phyloP scores from a whole-genome alignment of 2,113 vertebrate species.

The Oreocharis arfaki region DNA sequence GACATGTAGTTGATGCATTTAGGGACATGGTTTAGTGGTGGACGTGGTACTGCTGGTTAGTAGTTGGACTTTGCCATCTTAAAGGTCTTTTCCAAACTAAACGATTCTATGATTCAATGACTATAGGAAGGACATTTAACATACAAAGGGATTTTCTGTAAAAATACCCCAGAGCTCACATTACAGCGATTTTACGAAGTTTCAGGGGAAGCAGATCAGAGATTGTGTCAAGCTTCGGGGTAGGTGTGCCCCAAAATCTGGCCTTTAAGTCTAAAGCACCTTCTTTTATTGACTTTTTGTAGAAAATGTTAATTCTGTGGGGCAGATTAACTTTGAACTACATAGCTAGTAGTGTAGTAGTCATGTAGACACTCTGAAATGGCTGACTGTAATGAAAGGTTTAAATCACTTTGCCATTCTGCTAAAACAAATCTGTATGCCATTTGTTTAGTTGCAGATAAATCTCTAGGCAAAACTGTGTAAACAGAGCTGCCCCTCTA shows the following conservation, averaged over 20 bases:
- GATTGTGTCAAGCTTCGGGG: neutral
- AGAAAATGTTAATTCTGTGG: neutral
- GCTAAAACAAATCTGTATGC: neutral
- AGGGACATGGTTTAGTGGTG: neutral
- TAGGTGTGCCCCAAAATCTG: neutral
- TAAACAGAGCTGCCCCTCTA: neutral
- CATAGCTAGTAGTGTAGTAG: neutral
- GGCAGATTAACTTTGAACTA: neutral
- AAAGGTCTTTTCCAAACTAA: neutral
- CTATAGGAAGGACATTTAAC: neutral
- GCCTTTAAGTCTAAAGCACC: neutral
- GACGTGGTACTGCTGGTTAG: neutral
- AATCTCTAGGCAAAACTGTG: neutral
- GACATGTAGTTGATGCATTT: neutral
- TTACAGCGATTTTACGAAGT: neutral
- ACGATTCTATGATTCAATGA: neutral
- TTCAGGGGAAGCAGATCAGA: neutral
- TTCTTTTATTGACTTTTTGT: neutral
- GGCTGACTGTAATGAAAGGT: neutral
- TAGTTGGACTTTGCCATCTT: neutral
- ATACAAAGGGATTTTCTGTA: neutral
- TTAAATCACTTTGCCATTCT: neutral
- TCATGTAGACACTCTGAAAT: neutral
- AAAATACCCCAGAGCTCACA: neutral
- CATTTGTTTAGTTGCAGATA: constrained; percentile 35